phyloP scores from a whole-genome alignment of 2,113 vertebrate species.

The Phyllopteryx taeniolatus region DNA sequence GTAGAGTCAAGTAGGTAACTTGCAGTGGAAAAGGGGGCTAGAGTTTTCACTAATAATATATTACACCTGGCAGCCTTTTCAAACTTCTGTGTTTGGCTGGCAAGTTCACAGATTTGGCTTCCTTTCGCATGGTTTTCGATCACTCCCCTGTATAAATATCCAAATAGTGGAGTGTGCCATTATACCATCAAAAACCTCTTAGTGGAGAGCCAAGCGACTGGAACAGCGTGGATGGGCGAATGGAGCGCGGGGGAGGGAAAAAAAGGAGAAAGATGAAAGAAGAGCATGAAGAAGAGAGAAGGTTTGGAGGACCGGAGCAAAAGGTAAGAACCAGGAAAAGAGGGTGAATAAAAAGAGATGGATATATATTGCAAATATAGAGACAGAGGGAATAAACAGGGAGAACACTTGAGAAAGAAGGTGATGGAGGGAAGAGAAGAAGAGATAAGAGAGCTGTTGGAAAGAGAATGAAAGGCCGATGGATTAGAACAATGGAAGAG shows the following conservation, averaged over 20 bases:
- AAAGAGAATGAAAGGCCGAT: slow-evolving; percentile 26
- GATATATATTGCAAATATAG: background rate
- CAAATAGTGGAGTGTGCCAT: slow-evolving; percentile 34
- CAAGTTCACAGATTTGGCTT: slow-evolving; percentile 23
- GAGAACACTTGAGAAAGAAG: background rate
- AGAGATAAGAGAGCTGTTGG: slow-evolving; percentile 4
- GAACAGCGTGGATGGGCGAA: background rate
- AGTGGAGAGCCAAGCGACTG: slow-evolving; percentile 25
- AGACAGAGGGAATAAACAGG: slow-evolving; percentile 31
- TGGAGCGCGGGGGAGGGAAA: background rate
- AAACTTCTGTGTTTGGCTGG: background rate
- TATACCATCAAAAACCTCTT: slow-evolving; percentile 47
- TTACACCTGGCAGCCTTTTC: background rate
- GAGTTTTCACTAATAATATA: background rate
- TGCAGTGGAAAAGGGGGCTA: background rate
- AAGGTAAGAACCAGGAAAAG: slow-evolving; percentile 40
- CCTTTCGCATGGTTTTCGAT: slow-evolving; percentile 39
- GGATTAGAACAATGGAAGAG: slow-evolving; percentile 32
- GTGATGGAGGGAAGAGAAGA: slow-evolving; percentile 14
- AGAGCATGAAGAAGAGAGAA: slow-evolving; percentile 8
- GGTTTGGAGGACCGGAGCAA: slow-evolving; percentile 32
- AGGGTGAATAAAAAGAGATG: slow-evolving; percentile 22
- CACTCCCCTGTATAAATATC: slow-evolving; percentile 40
- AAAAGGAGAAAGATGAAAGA: slow-evolving; percentile 6
- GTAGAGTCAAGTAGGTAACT: background rate